Evolutionary conservation across 2,113 vertebrate genomes (phyloP).

Genomic region (Callionymus lyra): DNA sequence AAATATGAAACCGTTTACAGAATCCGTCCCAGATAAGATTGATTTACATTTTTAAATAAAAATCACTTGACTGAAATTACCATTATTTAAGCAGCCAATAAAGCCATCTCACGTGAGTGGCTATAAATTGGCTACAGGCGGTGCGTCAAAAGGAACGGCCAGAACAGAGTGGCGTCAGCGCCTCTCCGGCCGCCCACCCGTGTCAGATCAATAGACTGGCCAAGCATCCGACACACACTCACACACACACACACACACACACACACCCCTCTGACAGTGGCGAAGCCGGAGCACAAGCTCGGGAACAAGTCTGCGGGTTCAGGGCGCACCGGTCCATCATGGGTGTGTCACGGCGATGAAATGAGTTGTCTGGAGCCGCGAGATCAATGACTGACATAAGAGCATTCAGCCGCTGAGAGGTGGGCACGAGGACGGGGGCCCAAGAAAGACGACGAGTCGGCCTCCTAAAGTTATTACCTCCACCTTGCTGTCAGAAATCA

Average conservation of each 20-base stretch:
- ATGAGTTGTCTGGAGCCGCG: conserved; percentile 88
- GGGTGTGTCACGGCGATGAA: conserved; percentile 83
- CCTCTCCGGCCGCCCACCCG: conserved; percentile 74
- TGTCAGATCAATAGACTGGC: conserved; percentile 87
- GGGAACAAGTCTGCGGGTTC: conserved; percentile 77
- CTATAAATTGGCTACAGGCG: too few species aligned
- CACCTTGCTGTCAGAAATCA: conserved; percentile 78
- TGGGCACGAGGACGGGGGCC: conserved; percentile 59
- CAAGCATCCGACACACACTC: conserved; percentile 80
- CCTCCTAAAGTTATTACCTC: conserved; percentile 73
- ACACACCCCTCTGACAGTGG: conserved; percentile 31
- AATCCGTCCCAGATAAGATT: too few species aligned
- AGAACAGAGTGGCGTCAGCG: conserved; percentile 68
- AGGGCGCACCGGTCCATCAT: conserved; percentile 84
- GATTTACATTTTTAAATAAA: too few species aligned
- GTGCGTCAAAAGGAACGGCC: conserved; percentile 15
- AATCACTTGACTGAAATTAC: too few species aligned
- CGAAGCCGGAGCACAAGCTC: conserved; percentile 76
- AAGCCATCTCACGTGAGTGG: too few species aligned
- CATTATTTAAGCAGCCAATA: too few species aligned
- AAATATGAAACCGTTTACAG: too few species aligned
- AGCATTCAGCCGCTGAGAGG: conserved; percentile 41
- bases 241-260: too few species aligned
- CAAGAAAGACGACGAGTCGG: conserved; percentile 52
- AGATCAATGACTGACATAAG: conserved; percentile 89